Evolutionary conservation across 2,113 vertebrate species (phyloP).

Genomic region (Podocnemis expansa): DNA sequence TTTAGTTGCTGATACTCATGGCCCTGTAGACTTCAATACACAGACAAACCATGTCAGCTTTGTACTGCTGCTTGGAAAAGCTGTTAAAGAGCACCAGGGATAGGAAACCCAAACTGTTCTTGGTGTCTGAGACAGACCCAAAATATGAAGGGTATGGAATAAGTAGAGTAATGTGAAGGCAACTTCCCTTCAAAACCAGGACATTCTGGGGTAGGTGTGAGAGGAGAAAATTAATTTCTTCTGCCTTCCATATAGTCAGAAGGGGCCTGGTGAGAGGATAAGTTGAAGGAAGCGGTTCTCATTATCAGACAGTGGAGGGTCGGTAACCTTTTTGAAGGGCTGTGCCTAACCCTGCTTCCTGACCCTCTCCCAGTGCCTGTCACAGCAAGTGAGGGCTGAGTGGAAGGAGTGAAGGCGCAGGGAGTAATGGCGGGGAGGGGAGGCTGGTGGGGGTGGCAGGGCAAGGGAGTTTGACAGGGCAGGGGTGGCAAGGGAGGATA

Average conservation of each 20-base stretch:
- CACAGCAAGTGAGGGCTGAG: too few relatives aligned
- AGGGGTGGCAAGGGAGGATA: too few relatives aligned
- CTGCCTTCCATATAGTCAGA: fast-evolving
- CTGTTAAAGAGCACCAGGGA: fast-evolving
- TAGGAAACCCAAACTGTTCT: not conserved
- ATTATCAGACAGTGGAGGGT: too few relatives aligned
- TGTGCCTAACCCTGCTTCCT: too few relatives aligned
- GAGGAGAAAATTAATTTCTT: fast-evolving
- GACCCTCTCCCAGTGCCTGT: too few relatives aligned
- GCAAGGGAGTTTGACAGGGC: too few relatives aligned
- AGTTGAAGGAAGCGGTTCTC: not conserved
- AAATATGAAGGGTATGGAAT: fast-evolving
- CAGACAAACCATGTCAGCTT: not conserved
- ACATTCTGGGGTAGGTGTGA: fast-evolving
- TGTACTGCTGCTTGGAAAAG: not conserved
- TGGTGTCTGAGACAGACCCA: not conserved
- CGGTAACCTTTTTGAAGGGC: too few relatives aligned
- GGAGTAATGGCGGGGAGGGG: too few relatives aligned
- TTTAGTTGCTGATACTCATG: not conserved
- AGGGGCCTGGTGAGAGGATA: not conserved
- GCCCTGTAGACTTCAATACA: not conserved
- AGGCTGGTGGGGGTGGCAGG: too few relatives aligned
- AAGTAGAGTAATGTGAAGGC: not conserved
- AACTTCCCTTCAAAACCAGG: fast-evolving
- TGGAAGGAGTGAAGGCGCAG: too few relatives aligned